Evolutionary conservation across 2,113 vertebrate genomes (phyloP).

Genomic region (Tenrec ecaudatus): DNA sequence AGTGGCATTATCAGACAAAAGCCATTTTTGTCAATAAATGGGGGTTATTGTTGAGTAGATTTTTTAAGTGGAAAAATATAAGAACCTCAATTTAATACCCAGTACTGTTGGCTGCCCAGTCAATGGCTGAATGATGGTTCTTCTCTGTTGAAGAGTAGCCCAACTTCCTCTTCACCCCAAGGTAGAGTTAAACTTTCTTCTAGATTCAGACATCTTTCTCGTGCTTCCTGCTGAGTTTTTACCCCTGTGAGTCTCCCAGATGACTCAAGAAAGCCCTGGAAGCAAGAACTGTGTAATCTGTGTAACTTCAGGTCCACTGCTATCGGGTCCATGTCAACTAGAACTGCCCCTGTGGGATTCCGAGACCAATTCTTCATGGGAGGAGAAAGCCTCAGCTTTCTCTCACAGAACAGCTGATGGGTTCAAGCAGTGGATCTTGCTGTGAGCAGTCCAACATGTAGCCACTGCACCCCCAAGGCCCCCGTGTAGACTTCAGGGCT

Average conservation of each 20-base stretch:
- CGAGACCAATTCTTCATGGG: too few relatives aligned
- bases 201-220: background rate
- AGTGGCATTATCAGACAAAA: constrained; percentile 43
- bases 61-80: constrained; percentile 50
- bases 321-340: too few relatives aligned
- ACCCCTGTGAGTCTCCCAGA: background rate
- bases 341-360: too few relatives aligned
- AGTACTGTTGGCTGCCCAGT: constrained; percentile 22
- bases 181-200: background rate
- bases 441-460: too few relatives aligned
- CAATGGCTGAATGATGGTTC: background rate
- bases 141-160: background rate
- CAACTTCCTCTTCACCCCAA: background rate
- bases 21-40: constrained; percentile 46
- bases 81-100: background rate
- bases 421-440: too few relatives aligned
- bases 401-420: too few relatives aligned
- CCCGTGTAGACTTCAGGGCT: background rate
- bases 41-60: constrained; percentile 41
- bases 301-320: background rate
- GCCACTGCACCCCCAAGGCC: too few relatives aligned
- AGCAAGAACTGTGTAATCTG: background rate
- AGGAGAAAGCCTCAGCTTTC: too few relatives aligned
- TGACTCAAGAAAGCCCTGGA: background rate
- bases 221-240: background rate